Evolutionary conservation across 2,113 vertebrate genomes (phyloP).

Genomic region (Bambusicola thoracicus): DNA sequence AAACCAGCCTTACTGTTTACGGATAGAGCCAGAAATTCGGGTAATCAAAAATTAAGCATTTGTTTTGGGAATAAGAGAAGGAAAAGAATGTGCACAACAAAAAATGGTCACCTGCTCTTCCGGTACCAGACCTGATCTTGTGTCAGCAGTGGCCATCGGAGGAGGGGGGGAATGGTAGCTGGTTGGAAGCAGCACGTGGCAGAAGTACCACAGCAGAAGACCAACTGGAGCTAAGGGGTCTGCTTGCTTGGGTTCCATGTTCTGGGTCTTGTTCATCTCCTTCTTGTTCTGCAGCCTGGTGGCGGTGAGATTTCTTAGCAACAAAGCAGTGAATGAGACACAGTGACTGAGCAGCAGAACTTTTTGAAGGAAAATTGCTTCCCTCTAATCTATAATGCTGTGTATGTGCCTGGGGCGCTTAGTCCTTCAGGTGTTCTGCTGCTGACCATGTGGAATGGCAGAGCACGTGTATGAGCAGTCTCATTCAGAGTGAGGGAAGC

Average conservation of each 20-base stretch:
- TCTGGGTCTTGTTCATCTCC: background rate
- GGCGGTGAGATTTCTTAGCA: background rate
- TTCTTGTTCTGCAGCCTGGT: background rate
- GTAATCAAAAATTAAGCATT: conserved; percentile 65
- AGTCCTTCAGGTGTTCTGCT: background rate
- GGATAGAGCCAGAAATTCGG: conserved; percentile 90
- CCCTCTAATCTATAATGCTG: background rate
- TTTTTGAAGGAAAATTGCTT: background rate
- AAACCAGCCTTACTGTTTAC: conserved; percentile 97
- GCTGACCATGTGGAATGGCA: background rate
- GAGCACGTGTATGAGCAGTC: background rate
- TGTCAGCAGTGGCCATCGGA: background rate
- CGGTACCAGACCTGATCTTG: background rate
- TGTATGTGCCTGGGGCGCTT: background rate
- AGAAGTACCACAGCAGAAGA: background rate
- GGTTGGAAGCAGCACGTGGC: background rate
- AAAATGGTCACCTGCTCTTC: background rate
- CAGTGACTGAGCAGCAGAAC: background rate
- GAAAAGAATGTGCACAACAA: background rate
- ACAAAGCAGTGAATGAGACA: background rate
- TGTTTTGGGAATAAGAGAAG: background rate
- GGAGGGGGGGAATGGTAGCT: background rate
- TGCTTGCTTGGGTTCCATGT: background rate
- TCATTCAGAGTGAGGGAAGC: no score
- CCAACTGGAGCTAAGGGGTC: background rate